Conservation (phyloP, 2,888 invertebrate genomes). For the Alentia gelatinosa region DNA sequence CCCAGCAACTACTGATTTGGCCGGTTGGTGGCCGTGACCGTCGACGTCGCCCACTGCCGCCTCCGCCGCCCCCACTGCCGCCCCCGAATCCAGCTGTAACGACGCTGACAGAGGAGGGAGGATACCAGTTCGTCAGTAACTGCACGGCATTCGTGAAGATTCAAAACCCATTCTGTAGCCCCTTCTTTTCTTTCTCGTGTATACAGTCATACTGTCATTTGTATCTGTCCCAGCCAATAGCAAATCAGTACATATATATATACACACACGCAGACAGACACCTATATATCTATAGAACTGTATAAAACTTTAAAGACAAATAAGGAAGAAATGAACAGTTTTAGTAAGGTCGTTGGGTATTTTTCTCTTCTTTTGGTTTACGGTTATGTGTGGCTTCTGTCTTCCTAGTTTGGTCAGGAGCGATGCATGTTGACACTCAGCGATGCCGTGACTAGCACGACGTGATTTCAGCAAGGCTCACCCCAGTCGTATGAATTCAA, state of each 20-base stretch:
- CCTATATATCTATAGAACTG: too few relatives aligned
- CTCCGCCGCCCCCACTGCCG: too few relatives aligned
- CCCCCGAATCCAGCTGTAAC: not conserved
- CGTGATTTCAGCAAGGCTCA: not conserved
- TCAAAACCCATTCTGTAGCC: not conserved
- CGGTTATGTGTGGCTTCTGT: not conserved
- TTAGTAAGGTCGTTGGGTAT: not conserved
- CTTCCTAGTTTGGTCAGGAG: not conserved
- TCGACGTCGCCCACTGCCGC: too few relatives aligned
- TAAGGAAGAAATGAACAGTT: not conserved
- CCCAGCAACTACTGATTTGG: not conserved
- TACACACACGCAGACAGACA: not conserved
- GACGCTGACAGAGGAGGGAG: not conserved
- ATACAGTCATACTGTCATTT: not conserved
- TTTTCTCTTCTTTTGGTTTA: not conserved
- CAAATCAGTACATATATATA: not conserved
- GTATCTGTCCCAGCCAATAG: not conserved
- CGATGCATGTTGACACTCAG: not conserved
- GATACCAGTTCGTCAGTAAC: not conserved
- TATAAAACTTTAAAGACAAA: too few relatives aligned
- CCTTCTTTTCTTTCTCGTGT: not conserved
- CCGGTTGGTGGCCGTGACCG: too few relatives aligned
- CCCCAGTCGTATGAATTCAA: not conserved
- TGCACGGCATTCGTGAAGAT: not conserved
- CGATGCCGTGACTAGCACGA: not conserved